phyloP scores from a whole-genome alignment of 1,140 invertebrate genomes.

The Bombyx mandarina region DNA sequence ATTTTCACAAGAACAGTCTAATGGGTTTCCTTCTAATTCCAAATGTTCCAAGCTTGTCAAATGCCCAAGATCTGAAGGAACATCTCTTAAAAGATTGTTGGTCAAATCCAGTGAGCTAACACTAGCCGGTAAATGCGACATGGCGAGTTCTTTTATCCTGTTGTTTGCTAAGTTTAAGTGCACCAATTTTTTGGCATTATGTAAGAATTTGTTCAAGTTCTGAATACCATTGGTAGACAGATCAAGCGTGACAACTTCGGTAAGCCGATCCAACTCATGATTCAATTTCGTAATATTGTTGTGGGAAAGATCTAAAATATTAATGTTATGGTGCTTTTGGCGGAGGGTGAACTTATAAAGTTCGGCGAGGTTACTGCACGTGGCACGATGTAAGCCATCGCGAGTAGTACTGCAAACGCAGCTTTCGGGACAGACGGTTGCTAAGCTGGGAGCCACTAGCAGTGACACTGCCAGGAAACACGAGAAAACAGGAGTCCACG shows the following conservation, averaged over 20 bases:
- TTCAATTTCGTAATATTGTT: slow-evolving; percentile 70
- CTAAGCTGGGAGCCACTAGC: slow-evolving; percentile 35
- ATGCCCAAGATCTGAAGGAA: slow-evolving; percentile 70
- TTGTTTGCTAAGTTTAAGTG: slow-evolving; percentile 73
- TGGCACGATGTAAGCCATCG: slow-evolving; percentile 55
- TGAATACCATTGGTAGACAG: slow-evolving; percentile 72
- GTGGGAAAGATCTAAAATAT: slow-evolving; percentile 73
- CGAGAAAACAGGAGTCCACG: slow-evolving; percentile 31
- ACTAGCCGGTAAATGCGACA: slow-evolving; percentile 71
- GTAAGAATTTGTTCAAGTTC: slow-evolving; percentile 70
- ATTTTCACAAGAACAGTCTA: slow-evolving; percentile 75
- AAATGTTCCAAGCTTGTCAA: slow-evolving; percentile 70
- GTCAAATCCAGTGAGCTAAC: slow-evolving; percentile 75
- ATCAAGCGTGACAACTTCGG: slow-evolving; percentile 72
- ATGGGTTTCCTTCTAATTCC: slow-evolving; percentile 71
- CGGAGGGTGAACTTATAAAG: slow-evolving; percentile 62
- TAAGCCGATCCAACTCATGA: slow-evolving; percentile 69
- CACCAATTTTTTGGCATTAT: slow-evolving; percentile 71
- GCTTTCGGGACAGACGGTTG: slow-evolving; percentile 48
- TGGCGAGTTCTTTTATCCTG: slow-evolving; percentile 64
- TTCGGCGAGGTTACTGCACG: slow-evolving; percentile 51
- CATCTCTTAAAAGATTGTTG: slow-evolving; percentile 71
- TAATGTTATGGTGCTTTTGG: slow-evolving; percentile 68
- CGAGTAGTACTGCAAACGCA: slow-evolving; percentile 56
- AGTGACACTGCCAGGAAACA: slow-evolving; percentile 41